Evolutionary conservation across 2,797 vertebrate species (phyloP), one percentile per base, ranked within the genome.

Genomic region (Poeciliopsis paucimaculata): DNA sequence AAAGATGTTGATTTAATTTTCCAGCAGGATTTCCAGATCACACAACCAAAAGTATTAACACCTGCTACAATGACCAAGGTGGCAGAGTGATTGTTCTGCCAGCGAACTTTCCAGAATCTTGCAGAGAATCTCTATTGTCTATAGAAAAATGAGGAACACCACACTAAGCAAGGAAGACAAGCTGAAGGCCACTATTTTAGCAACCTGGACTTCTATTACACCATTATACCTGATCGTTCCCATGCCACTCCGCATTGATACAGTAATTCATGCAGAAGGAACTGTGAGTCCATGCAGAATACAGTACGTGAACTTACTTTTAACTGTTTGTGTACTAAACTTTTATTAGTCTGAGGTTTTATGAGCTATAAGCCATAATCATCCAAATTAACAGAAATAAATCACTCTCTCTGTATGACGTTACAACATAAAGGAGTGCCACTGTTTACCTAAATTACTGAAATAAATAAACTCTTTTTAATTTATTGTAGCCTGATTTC

Each of bases 401-500:
- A 64, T 66, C 20, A 41, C 20, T 68, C 10, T 12, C 39, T 6
- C 20, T 39, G 20, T 68, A 68, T 2, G 20, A 68, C 39, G 26
- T 11, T 16, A 12, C 5, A 8, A 39, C 34, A 39, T 13, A 70
- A 26, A n/a, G 11, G 5, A 41, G 20, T 5, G 2, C 4, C 3
- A 26, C 2, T 12, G 39, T 41, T 68, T 5, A 12, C 36, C 36
- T 9, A 23, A 43, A 70, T 70, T 2, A 43, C 20, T 41, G 34
- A 26, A 43, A 41, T 70, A 41, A 70, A 41, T 68, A 2, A 41
- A 26, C 5, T 3, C 1, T 43, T 70, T 70, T 13, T 23, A 1
- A 51, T 23, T 78, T n/a, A 10, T 46, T 51, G 76, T 18, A 46
- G 77, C 73, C 9, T 74, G 60, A 81, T 80, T 80, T 43, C 1